Evolutionary conservation across 2,797 vertebrate species (phyloP), one percentile per base, ranked within the genome.

Genomic region (Nasua narica): DNA sequence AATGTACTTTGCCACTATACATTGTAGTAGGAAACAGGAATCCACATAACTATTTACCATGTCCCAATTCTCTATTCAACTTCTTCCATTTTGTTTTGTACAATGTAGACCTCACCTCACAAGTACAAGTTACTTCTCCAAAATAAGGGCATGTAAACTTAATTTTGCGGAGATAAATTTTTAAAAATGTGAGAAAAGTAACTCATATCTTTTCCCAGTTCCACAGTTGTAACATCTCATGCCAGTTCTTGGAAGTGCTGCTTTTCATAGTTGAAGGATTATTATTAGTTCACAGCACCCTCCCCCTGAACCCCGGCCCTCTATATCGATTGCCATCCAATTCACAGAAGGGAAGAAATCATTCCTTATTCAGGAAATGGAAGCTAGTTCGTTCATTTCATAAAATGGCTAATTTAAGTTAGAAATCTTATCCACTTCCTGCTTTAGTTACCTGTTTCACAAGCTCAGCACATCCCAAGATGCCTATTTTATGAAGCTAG

Each of bases 371-470:
- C 87, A 87, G 87, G 84, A 96, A 97, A 95, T 69, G 56, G 62
- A 93, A 96, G 58, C 14, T 40, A 52, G 88, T 97, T 95, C 58
- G 15, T 94, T 96, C 89, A 70, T 96, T 96, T 97, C 77, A 88
- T 35, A 56, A 88, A 97, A 94, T 56, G 76, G 67, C 11, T 60
- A 85, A 90, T 96, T 94, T 90, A 84, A 85, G 79, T 76, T 87
- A 96, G 58, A 94, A 96, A 91, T 93, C 65, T 13, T 95, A 89
- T 25, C 35, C 27, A 43, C 92, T 97, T 97, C 79, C 85, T 88
- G 70, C 43, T 96, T 94, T 96, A 77, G 60, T 96, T 97, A 94
- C 81, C 77, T 97, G 40, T 96, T 97, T 97, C 50, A 70, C 46
- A 90, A 95, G 81, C 86, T 92, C 72, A 56, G 88, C 85, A 96